phyloP scores from a whole-genome alignment of 2,113 vertebrate genomes.

The Perca schrenkii region DNA sequence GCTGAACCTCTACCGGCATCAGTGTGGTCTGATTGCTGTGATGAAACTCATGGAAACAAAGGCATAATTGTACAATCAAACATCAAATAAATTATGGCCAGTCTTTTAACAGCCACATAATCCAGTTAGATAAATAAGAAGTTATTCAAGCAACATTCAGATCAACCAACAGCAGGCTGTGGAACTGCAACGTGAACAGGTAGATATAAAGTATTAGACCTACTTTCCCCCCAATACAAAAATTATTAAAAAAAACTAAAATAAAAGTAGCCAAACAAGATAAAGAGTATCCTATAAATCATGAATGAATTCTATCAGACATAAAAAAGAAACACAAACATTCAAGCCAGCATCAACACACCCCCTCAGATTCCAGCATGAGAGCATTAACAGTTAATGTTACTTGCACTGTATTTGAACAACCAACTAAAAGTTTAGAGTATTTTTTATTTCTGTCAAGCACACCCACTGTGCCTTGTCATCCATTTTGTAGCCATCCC shows the following conservation, averaged over 20 bases:
- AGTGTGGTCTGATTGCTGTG: neutral
- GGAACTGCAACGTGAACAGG: neutral
- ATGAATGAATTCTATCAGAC: neutral
- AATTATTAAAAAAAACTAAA: neutral
- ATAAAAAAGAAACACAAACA: neutral
- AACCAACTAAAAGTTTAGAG: neutral
- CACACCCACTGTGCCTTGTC: neutral
- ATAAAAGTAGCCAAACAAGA: neutral
- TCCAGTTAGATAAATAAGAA: neutral
- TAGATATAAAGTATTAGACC: neutral
- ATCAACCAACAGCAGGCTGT: neutral
- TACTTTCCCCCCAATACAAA: neutral
- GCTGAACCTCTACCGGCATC: neutral
- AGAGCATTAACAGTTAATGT: neutral
- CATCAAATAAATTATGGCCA: neutral
- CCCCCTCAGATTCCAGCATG: neutral
- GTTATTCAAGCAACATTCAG: neutral
- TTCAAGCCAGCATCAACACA: slow-evolving; percentile 23
- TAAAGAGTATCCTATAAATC: slow-evolving; percentile 13
- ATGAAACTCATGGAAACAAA: neutral
- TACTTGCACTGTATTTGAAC: neutral
- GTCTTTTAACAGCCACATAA: neutral
- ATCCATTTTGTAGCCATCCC: slow-evolving; percentile 24
- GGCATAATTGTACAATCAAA: neutral
- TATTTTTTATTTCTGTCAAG: slow-evolving; percentile 11